Conservation (phyloP, 2,797 vertebrate species). For the Lutjanus argentimaculatus region DNA sequence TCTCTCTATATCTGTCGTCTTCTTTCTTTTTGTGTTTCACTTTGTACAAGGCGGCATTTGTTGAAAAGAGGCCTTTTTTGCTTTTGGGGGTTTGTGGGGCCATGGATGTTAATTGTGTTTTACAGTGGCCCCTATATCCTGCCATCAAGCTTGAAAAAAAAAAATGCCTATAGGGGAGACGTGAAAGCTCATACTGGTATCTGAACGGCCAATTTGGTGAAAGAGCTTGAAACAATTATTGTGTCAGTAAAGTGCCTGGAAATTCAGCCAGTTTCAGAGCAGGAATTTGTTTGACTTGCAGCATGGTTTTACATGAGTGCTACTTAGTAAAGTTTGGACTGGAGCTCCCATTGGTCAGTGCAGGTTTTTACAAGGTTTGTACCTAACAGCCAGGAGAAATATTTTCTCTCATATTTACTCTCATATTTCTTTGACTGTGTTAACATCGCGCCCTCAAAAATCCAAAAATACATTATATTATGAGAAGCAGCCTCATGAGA, state of each 20-base stretch:
- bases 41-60: constrained; percentile 67
- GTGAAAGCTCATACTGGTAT: constrained; percentile 53
- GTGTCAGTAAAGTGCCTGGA: constrained; percentile 50
- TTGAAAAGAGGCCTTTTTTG: constrained; percentile 65
- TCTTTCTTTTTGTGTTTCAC: constrained; percentile 30
- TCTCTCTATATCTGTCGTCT: constrained; percentile 24
- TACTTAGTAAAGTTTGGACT: constrained; percentile 21
- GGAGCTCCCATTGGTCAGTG: constrained; percentile 17
- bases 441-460: not conserved
- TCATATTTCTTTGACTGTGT: not conserved
- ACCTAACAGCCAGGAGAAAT: constrained; percentile 3
- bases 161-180: constrained; percentile 58
- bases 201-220: constrained; percentile 55
- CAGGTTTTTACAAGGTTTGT: not conserved
- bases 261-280: constrained; percentile 34
- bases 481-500: not conserved
- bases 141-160: constrained; percentile 63
- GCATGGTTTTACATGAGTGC: constrained; percentile 57
- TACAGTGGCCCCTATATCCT: constrained; percentile 78
- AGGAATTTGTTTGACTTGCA: constrained; percentile 32
- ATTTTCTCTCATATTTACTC: constrained; percentile 6
- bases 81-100: constrained; percentile 49
- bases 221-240: constrained; percentile 70
- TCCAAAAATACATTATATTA: not conserved
- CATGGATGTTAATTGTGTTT: constrained; percentile 78